Base-by-base conservation (phyloP, 2,888 invertebrate species). In the Aromia moschata region DNA sequence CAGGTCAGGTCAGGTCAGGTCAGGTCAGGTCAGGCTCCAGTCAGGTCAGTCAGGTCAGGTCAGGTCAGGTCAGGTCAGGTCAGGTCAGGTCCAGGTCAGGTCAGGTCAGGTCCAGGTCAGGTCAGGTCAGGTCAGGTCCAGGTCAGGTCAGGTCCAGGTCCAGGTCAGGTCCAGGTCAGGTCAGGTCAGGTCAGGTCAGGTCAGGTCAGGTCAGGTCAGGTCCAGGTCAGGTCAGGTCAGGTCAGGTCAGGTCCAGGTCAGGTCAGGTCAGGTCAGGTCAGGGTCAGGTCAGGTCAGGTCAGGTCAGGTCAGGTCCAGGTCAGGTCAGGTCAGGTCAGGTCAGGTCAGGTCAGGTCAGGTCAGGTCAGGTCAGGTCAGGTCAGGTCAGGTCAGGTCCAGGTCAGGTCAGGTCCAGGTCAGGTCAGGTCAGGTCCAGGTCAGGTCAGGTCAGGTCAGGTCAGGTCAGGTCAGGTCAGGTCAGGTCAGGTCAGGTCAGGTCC, bases 71-170 rank as follows among this genome's bases (percentile, higher is more conserved):
- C 47, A 56, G 61, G 58, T 63, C 44, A 62, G 59, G 62, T 62
- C 54, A 44, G 45, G 64, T 64, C 47, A 57, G 57, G 60, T 64
- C 47, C 51, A 46, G 58, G 64, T 62, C 38, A 59, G 64, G 64
- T 64, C 52, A 56, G 62, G 64, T 60, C 49, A 54, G 59, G 64
- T 59, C 62, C 47, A 44, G 60, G 60, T 61, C 51, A 46, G 58
- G 64, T 62, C 38, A 59, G 64, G 64, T 64, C 52, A 56, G 62
- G 64, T 60, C 49, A 54, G 59, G 64, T 59, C 62, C 20, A 54
- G 63, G 64, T 64, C 51, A 55, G 64, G 60, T 64, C 46, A 61
- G 64, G 64, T 64, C 45, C 51, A 61, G 64, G 64, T 62, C n/a
- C 55, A 46, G 56, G 64, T 64, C 54, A 56, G 7, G 25, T 3